phyloP scores from a whole-genome alignment of 2,797 vertebrate species.

The Hemibagrus guttatus region DNA sequence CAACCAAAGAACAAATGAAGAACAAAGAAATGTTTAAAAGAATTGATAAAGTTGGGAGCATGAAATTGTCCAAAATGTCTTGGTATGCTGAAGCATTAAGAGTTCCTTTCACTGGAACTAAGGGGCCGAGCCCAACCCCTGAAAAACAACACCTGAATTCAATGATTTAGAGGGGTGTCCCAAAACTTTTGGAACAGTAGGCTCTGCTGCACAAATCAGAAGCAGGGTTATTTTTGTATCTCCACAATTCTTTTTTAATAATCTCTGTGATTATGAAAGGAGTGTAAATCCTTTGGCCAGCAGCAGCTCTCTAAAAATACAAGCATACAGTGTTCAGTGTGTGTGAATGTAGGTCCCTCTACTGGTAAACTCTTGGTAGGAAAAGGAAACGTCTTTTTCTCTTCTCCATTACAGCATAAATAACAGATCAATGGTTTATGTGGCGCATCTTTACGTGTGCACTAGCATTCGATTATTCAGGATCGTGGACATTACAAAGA shows the following conservation, averaged over 20 bases:
- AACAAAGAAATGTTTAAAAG: too few species aligned
- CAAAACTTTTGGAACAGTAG: not conserved
- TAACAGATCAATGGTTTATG: not conserved
- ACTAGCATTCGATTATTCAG: not conserved
- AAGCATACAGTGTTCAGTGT: not conserved
- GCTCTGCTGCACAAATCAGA: not conserved
- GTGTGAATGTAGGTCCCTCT: conserved; percentile 47
- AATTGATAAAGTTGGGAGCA: too few species aligned
- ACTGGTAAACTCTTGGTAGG: conserved; percentile 36
- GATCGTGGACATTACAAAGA: not conserved
- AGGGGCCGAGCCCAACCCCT: too few species aligned
- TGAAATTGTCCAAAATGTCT: too few species aligned
- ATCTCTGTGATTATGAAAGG: not conserved
- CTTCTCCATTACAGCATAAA: not conserved
- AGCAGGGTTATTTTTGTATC: not conserved
- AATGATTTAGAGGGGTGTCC: too few species aligned
- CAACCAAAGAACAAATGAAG: too few species aligned
- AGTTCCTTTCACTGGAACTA: too few species aligned
- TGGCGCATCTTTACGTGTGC: not conserved
- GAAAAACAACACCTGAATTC: too few species aligned
- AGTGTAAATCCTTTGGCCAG: not conserved
- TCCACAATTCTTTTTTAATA: not conserved
- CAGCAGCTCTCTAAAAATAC: not conserved
- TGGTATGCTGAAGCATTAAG: too few species aligned
- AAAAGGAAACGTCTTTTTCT: not conserved